Evolutionary conservation across 2,888 invertebrate species (phyloP).

Genomic region (Calliopum simillimum): DNA sequence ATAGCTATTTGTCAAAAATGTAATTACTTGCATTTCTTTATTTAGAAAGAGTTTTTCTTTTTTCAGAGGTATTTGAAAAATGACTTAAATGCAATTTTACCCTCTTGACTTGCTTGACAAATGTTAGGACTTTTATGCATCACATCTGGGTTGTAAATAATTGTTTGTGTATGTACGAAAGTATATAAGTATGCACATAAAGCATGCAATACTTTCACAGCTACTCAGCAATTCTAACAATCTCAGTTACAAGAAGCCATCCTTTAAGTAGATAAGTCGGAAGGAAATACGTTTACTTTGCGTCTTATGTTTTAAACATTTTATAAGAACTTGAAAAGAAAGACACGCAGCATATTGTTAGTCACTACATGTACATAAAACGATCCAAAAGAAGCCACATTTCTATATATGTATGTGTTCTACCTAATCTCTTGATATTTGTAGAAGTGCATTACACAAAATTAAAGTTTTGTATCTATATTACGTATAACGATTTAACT

Average conservation of each 20-base stretch:
- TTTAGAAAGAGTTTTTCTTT: background rate
- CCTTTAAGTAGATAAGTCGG: background rate
- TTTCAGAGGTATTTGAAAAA: conserved; percentile 2
- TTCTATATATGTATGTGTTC: too few species aligned
- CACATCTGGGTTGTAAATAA: background rate
- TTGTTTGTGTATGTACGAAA: conserved; percentile 3
- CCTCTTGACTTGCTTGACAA: background rate
- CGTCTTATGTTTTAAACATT: conserved; percentile 23
- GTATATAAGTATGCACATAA: background rate
- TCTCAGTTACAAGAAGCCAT: conserved; percentile 7
- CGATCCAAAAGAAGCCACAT: too few species aligned
- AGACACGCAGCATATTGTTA: too few species aligned
- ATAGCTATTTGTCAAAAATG: too few species aligned
- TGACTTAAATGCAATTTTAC: conserved; percentile 9
- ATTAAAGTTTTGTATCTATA: too few species aligned
- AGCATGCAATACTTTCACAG: conserved; percentile 2
- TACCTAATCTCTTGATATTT: too few species aligned
- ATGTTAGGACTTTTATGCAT: background rate
- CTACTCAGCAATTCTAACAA: conserved; percentile 8
- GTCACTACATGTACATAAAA: too few species aligned
- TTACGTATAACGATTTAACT: too few species aligned
- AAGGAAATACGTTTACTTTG: background rate
- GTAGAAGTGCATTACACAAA: too few species aligned
- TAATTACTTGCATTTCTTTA: too few species aligned
- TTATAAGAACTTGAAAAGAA: too few species aligned